Base-by-base conservation (phyloP, 2,888 invertebrate species). In the Conomelus anceps region DNA sequence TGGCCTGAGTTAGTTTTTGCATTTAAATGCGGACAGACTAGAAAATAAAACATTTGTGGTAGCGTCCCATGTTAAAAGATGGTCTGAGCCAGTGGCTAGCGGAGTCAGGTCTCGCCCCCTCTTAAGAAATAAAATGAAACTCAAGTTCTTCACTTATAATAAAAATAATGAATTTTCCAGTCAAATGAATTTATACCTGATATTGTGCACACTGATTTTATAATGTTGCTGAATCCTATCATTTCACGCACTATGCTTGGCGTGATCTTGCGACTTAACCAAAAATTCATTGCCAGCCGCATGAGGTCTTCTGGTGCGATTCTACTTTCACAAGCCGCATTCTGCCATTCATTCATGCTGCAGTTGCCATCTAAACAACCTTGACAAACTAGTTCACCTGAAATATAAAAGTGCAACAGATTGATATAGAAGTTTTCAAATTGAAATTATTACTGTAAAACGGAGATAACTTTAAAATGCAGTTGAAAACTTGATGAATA, bases 271-370 rank as follows among this genome's bases (percentile, higher is more conserved):
- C 94, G 92, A 92, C 96, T 95, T 91, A 97, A 94, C 95, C 97
- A 95, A 92, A 96, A 97, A 91, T 94, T 94, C 88, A 97, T 94
- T n/a, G 96, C 93, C 90, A 97, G 94, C 91, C 95, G 95, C 91
- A 98, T 94, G 26, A 98, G 94, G 92, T 96, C 96, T 91, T 95
- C 95, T 84, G 96, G 94, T 91, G 94, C 92, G 92, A 96, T 94
- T 93, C 94, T 92, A 93, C 95, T 93, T 92, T 94, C 90, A 22
- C 22, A 90, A 22, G 93, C 93, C 63, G 92, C 92, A 26, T 91
- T 91, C 91, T 92, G 92, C 94, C 94, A 94, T 22, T 92, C 92
- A 13, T 92, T 92, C 85, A 93, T 92, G 24, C 92, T 91, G 26
- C 93, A 93, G 88, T 93, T 92, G 1, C 93, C 93, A 90, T 93